Conservation (phyloP, 1,140 invertebrate species). For the Drosophila lacertosa region DNA sequence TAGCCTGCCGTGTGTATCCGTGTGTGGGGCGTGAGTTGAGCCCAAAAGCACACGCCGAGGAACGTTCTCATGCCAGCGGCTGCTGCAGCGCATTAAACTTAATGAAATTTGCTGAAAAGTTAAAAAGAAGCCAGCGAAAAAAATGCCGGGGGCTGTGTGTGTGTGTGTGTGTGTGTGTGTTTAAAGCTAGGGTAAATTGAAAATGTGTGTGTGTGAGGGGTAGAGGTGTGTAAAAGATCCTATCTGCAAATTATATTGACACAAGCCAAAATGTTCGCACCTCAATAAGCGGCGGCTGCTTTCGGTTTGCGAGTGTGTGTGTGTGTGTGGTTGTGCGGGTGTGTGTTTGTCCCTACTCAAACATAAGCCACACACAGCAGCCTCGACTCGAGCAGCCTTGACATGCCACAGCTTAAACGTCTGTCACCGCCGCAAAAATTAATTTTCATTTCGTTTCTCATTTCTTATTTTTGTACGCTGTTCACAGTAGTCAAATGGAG, state of each 20-base stretch:
- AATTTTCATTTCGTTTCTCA: constrained; percentile 66
- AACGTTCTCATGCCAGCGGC: not conserved
- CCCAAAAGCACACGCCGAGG: no score
- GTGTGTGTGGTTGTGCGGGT: constrained; percentile 13
- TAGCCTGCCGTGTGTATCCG: constrained; percentile 22
- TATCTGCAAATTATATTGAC: constrained; percentile 76
- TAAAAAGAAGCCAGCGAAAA: constrained; percentile 32
- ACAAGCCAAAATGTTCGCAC: constrained; percentile 59
- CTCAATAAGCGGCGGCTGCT: constrained; percentile 10
- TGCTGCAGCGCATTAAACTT: constrained; percentile 64
- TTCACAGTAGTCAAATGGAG: no score
- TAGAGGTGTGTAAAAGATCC: constrained; percentile 36
- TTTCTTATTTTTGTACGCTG: not conserved
- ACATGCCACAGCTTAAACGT: constrained; percentile 20
- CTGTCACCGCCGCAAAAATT: constrained; percentile 66
- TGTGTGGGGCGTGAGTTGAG: constrained; percentile 40
- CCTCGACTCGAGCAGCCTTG: no score
- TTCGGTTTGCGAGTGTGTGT: constrained; percentile 11
- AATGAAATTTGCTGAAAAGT: constrained; percentile 59
- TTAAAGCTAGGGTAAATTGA: no score
- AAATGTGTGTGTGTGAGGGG: not conserved
- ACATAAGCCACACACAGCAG: not conserved
- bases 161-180: not conserved
- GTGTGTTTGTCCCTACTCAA: constrained; percentile 27
- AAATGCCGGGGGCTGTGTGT: constrained; percentile 8